Percentiles rank a stretch among this genome's conserved stretches.
Conservation (phyloP, 1,140 invertebrate species). For the Agrilus planipennis region DNA sequence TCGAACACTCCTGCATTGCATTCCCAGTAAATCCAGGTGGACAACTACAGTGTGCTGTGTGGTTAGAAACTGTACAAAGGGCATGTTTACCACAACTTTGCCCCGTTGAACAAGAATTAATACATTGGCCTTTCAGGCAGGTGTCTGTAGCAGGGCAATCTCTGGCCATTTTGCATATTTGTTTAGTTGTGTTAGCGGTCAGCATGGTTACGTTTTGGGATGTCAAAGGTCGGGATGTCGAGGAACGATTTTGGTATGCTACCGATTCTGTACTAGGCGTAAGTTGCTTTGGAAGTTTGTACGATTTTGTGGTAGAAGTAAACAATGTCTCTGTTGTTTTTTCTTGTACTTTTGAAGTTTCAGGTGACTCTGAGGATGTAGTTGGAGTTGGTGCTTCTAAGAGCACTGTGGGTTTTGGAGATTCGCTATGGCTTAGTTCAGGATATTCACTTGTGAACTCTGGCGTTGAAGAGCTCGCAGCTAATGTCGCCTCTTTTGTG, state of each 20-base stretch:
- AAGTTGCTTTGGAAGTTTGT: neutral
- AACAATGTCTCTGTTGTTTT: neutral
- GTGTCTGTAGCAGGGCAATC: slow-evolving; percentile 54
- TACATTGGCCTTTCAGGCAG: slow-evolving; percentile 56
- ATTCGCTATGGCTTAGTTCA: slow-evolving; percentile 1
- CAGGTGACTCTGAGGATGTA: neutral
- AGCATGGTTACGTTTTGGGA: slow-evolving; percentile 9
- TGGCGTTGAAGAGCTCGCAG: neutral
- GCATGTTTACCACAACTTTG: slow-evolving; percentile 56
- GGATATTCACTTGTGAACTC: slow-evolving; percentile 1
- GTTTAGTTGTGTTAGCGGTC: slow-evolving; percentile 18
- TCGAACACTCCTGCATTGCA: slow-evolving; percentile 28
- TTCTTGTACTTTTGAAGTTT: neutral
- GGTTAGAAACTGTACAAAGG: slow-evolving; percentile 55
- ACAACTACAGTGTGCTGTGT: slow-evolving; percentile 59
- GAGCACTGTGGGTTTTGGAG: neutral
- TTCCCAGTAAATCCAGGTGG: slow-evolving; percentile 40
- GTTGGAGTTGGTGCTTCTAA: neutral
- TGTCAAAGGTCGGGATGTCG: neutral
- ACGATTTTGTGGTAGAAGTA: neutral
- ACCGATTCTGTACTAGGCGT: neutral
- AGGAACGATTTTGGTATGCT: neutral
- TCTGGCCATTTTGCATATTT: slow-evolving; percentile 45
- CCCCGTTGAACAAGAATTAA: slow-evolving; percentile 53
- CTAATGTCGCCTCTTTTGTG: neutral